Evolutionary conservation across 2,797 vertebrate species (phyloP), one percentile per base, ranked within the genome.

Genomic region (Okamejei kenojei): DNA sequence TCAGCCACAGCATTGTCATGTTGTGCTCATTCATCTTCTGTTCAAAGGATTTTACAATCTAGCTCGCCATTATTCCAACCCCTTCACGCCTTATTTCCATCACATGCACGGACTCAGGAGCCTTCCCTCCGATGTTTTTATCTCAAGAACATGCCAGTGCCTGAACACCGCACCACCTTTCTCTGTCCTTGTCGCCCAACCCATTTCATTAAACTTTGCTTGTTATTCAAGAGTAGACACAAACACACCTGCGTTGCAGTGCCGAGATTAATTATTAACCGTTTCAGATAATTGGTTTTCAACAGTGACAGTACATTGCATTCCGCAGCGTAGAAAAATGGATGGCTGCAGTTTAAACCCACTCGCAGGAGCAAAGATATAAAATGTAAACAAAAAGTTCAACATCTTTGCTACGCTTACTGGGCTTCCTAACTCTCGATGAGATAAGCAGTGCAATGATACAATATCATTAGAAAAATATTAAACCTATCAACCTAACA

Each of bases 1-100:
- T 96, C 96, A 96, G 96, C 95, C 95, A 94, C 96, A 97, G 97
- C 97, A 96, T 97, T 98, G 98, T 98, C 97, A 98, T 97, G 97
- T 97, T 97, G 96, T 94, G 95, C 96, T 96, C 96, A 95, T 96
- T 97, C 96, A 96, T 96, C 96, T 96, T 95, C 95, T 96, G 96
- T 97, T 95, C 95, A 95, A 95, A 95, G 95, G 95, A 95, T 97
- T 96, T 96, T 95, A 95, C 96, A 95, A 95, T 97, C 96, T 96
- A 95, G 97, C 97, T 97, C 96, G 96, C 96, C 96, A 95, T 97
- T 96, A 96, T 96, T 96, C 96, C 96, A 96, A 96, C 95, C 93
- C 96, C 97, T 98, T 97, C 97, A 96, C 96, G 97, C 96, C 95
- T 94, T 96, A 97, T 98, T 97, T 96, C 95, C 95, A 95, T 97